Conservation (phyloP, 2,113 vertebrate species). For the Scatophagus argus region DNA sequence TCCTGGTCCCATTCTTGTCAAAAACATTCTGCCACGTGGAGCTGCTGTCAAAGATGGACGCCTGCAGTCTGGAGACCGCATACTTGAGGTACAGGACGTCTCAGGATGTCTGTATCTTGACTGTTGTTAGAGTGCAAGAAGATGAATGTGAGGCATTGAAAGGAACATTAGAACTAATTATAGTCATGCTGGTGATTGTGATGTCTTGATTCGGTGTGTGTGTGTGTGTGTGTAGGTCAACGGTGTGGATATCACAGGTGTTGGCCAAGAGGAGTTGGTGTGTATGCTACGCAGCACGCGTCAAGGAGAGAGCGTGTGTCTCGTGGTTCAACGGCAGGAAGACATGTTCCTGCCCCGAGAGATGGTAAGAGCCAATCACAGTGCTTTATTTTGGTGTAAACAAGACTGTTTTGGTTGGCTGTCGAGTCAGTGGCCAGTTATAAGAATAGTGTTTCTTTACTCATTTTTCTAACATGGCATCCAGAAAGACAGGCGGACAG, state of each 20-base stretch:
- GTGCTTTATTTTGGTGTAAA: neutral
- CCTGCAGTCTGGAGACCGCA: slow-evolving; percentile 95
- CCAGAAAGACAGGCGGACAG: neutral
- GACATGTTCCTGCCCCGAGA: slow-evolving; percentile 94
- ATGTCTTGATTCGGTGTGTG: neutral
- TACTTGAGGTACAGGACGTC: slow-evolving; percentile 89
- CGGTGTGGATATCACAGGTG: slow-evolving; percentile 89
- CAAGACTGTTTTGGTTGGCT: neutral
- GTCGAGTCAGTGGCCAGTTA: neutral
- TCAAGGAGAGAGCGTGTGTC: slow-evolving; percentile 91
- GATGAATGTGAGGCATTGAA: neutral
- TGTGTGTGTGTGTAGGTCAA: slow-evolving; percentile 88
- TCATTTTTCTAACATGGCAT: neutral
- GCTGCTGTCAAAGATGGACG: slow-evolving; percentile 97
- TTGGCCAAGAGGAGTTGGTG: slow-evolving; percentile 95
- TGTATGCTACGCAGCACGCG: slow-evolving; percentile 94
- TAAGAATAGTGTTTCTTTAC: neutral
- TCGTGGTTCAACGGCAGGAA: slow-evolving; percentile 92
- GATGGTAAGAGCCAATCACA: slow-evolving; percentile 88
- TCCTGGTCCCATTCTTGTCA: slow-evolving; percentile 96
- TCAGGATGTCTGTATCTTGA: neutral
- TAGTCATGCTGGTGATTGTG: neutral
- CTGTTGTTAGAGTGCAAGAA: neutral
- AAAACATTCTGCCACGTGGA: slow-evolving; percentile 96
- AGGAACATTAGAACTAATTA: neutral